Conservation (phyloP, 2,797 vertebrate genomes). For the Diplodus sargus region DNA sequence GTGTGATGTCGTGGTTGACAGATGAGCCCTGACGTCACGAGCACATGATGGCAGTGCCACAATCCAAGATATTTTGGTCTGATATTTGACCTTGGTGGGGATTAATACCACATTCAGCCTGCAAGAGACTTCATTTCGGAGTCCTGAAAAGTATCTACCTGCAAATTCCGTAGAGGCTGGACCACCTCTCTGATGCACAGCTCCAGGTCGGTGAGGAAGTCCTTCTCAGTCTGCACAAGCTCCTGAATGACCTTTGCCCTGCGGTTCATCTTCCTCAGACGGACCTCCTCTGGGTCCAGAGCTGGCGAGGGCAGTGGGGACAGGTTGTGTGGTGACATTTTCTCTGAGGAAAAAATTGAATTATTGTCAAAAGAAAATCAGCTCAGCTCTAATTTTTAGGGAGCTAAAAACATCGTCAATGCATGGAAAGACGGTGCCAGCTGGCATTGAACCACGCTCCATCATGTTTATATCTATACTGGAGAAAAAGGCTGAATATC, state of each 20-base stretch:
- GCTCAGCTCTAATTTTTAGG: neutral
- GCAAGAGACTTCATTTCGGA: neutral
- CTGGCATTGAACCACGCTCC: no score
- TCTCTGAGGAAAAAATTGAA: conserved; percentile 84
- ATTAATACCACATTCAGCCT: no score
- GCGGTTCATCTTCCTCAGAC: conserved; percentile 88
- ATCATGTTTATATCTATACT: neutral
- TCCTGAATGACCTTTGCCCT: conserved; percentile 93
- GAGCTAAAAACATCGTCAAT: no score
- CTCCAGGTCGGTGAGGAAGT: conserved; percentile 91
- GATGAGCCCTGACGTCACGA: no score
- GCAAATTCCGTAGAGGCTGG: conserved; percentile 90
- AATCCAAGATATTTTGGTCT: no score
- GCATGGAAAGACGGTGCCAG: neutral
- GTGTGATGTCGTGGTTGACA: no score
- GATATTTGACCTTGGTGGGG: no score
- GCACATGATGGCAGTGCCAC: no score
- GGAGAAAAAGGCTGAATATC: neutral
- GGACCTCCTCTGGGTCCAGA: conserved; percentile 86
- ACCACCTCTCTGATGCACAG: conserved; percentile 93
- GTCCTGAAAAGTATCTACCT: conserved; percentile 70
- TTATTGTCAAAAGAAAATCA: neutral
- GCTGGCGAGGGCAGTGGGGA: conserved; percentile 72
- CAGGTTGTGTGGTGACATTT: conserved; percentile 88
- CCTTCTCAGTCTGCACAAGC: conserved; percentile 93